Evolutionary conservation across 2,888 invertebrate genomes (phyloP).

Genomic region (Rhamnusium bicolor): DNA sequence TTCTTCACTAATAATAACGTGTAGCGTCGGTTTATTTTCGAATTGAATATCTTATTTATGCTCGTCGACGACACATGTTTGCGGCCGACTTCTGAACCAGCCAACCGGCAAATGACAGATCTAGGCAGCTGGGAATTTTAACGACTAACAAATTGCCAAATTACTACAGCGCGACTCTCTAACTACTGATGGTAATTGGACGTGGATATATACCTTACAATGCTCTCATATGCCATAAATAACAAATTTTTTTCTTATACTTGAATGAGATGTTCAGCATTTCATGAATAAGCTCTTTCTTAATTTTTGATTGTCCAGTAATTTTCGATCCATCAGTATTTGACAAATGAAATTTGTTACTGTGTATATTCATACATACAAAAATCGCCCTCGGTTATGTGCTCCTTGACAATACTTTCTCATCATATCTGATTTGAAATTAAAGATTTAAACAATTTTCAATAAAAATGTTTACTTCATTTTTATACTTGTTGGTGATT

Average conservation of each 20-base stretch:
- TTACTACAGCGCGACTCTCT: slow-evolving; percentile 69
- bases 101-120: slow-evolving; percentile 71
- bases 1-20: slow-evolving; percentile 43
- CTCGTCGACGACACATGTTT: slow-evolving; percentile 66
- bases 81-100: slow-evolving; percentile 71
- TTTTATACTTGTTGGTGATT: too few relatives aligned
- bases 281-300: slow-evolving; percentile 26
- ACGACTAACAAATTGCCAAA: slow-evolving; percentile 73
- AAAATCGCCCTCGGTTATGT: too few relatives aligned
- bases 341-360: background rate
- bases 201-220: slow-evolving; percentile 68
- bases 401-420: too few relatives aligned
- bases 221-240: slow-evolving; percentile 50
- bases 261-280: slow-evolving; percentile 11
- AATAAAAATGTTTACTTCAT: too few relatives aligned
- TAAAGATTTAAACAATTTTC: too few relatives aligned
- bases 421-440: too few relatives aligned
- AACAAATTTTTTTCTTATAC: slow-evolving; percentile 22
- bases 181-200: slow-evolving; percentile 71
- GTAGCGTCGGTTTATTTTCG: slow-evolving; percentile 44
- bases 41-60: slow-evolving; percentile 54
- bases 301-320: background rate
- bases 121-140: slow-evolving; percentile 72
- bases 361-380: too few relatives aligned
- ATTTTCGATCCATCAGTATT: background rate